phyloP scores from a whole-genome alignment of 1,140 invertebrate species.

The Tetranychus cinnabarinus region DNA sequence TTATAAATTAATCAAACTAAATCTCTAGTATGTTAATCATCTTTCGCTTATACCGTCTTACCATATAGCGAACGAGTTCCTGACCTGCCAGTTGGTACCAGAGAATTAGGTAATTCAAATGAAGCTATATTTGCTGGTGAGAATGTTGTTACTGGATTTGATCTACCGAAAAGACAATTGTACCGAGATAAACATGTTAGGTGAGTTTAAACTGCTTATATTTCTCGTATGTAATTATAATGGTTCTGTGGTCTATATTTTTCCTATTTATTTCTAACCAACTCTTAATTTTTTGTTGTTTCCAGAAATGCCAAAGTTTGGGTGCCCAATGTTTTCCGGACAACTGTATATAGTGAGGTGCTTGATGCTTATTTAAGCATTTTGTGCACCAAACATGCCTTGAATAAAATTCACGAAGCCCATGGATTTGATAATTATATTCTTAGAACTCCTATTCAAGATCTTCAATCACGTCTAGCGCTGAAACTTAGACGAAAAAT shows the following conservation, averaged over 20 bases:
- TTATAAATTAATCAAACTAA: background rate
- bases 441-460: constrained; percentile 58
- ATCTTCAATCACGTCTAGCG: constrained; percentile 55
- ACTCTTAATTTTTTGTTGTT: background rate
- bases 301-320: constrained; percentile 36
- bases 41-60: background rate
- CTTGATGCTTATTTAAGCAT: constrained; percentile 59
- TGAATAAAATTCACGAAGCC: constrained; percentile 59
- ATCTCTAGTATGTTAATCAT: constrained; percentile 6
- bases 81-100: constrained; percentile 49
- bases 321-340: constrained; percentile 48
- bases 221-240: no score
- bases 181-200: background rate
- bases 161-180: constrained; percentile 21
- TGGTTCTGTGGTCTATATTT: constrained; percentile 8
- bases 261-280: constrained; percentile 4
- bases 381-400: constrained; percentile 49
- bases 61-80: constrained; percentile 33
- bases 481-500: constrained; percentile 60
- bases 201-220: background rate
- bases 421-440: constrained; percentile 90
- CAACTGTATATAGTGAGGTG: constrained; percentile 78
- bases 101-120: constrained; percentile 51
- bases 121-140: constrained; percentile 88
- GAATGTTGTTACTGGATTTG: constrained; percentile 70